Evolutionary conservation across 2,113 vertebrate genomes (phyloP).

Genomic region (Mesembrinibis cayennensis): DNA sequence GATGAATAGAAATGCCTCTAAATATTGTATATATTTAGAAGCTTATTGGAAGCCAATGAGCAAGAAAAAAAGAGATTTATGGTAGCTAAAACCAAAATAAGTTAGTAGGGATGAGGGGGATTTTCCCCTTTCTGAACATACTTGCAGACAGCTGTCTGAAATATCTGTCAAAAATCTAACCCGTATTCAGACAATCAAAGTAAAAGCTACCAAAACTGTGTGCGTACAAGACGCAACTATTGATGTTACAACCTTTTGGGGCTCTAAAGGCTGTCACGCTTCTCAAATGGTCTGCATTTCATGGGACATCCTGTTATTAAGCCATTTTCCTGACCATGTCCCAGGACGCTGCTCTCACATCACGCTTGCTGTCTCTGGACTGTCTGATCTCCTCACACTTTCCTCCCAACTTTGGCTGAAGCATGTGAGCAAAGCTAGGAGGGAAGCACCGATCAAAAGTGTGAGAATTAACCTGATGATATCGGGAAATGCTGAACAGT

Average conservation of each 20-base stretch:
- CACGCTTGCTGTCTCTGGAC: not conserved
- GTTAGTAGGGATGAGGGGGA: not conserved
- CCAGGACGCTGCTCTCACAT: not conserved
- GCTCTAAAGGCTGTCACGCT: not conserved
- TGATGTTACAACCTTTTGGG: not conserved
- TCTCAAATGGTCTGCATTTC: not conserved
- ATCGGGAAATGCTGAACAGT: not conserved
- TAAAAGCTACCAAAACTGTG: not conserved
- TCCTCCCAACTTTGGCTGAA: not conserved
- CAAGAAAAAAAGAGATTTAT: not conserved
- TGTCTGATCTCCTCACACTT: not conserved
- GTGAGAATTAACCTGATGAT: not conserved
- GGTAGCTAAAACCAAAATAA: not conserved
- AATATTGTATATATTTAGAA: not conserved
- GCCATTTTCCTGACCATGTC: conserved; percentile 10
- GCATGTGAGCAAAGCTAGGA: not conserved
- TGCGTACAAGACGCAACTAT: not conserved
- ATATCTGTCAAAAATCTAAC: not conserved
- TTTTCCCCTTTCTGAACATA: not conserved
- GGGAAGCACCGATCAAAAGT: not conserved
- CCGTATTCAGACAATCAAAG: not conserved
- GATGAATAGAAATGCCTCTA: not conserved
- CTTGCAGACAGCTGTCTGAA: not conserved
- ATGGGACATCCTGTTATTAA: not conserved
- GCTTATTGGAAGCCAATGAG: not conserved